Percentiles rank a stretch among this genome's conserved stretches.
Evolutionary conservation across 2,888 invertebrate genomes (phyloP).

Genomic region (Ischnura elegans): DNA sequence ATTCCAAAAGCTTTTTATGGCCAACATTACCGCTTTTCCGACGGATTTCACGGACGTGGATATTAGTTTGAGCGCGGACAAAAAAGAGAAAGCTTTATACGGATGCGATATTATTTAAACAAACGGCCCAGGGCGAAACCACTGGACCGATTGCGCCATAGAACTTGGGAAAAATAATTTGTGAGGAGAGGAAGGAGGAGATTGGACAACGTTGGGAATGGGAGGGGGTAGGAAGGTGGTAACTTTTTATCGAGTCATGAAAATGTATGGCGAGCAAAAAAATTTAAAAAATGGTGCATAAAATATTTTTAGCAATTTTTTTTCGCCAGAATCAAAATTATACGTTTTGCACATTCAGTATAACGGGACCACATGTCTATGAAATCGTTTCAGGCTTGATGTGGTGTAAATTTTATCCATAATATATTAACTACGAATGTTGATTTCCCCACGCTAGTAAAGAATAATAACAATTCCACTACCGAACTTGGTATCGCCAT

Average conservation of each 20-base stretch:
- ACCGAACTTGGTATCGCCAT: too few relatives aligned
- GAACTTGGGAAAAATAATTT: background rate
- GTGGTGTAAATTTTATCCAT: too few relatives aligned
- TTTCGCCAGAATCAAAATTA: background rate
- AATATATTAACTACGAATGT: too few relatives aligned
- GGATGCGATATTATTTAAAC: background rate
- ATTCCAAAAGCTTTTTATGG: background rate
- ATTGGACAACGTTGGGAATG: background rate
- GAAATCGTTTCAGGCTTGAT: too few relatives aligned
- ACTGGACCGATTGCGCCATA: background rate
- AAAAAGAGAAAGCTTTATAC: background rate
- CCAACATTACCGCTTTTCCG: background rate
- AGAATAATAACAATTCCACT: too few relatives aligned
- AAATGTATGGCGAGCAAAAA: background rate
- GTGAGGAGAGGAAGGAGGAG: background rate
- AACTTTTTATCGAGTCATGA: background rate
- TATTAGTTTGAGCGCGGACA: background rate
- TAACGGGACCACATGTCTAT: background rate
- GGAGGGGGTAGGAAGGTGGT: background rate
- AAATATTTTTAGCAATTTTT: background rate
- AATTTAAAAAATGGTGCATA: background rate
- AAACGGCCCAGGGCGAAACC: background rate
- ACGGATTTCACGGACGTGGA: background rate
- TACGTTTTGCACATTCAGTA: background rate
- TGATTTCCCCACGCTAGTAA: too few relatives aligned